Evolutionary conservation across 1,140 invertebrate species (phyloP), one percentile per base, ranked within the genome.

Genomic region (Aphaenogaster rudis): DNA sequence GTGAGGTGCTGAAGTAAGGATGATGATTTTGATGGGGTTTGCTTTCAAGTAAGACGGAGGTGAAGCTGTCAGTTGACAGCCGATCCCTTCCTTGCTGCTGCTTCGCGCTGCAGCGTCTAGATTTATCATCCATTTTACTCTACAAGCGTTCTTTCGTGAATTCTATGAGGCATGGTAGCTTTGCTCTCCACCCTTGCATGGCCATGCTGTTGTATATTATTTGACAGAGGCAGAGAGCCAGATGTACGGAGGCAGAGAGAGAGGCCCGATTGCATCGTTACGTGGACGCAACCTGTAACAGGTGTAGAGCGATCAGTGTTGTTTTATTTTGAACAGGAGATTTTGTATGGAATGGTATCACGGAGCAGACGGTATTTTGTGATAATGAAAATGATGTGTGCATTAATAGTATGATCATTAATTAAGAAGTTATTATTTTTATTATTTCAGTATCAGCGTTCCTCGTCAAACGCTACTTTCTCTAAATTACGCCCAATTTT

Each of bases 1-100:
- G 92, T 94, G 92, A 93, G 90, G 78, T 85, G 90, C 90, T 87
- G 86, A 91, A 91, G 82, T 91, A 91, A 87, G 89, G 88, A 91
- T 88, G 90, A 66, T 84, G 90, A 91, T 85, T 88, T 87, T 86
- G 86, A 69, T 88, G 66, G 57, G 85, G 59, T 89, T 92, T 89
- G 74, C 54, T 88, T 88, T 88, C 88, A 92, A 90, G 86, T 86
- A 89, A 89, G 86, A 89, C 76, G 50, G 76, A 92, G 86, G 86
- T 90, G 84, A 87, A 81, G 79, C 87, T 90, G 88, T 92, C 86
- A 91, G 88, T 91, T 91, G 85, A 88, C 82, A 89, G 79, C 88
- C 88, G 88, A 92, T 86, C 81, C 74, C 86, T 71, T 71, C 61
- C 61, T 52, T 33, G 77, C 86, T 57, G 63, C 78, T 33, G 66